These are phyloP conservation scores for Pomatorhinus ruficollis DNA, from an alignment of 2,113 vertebrate genomes.

Conservation along the genomic window DNA sequence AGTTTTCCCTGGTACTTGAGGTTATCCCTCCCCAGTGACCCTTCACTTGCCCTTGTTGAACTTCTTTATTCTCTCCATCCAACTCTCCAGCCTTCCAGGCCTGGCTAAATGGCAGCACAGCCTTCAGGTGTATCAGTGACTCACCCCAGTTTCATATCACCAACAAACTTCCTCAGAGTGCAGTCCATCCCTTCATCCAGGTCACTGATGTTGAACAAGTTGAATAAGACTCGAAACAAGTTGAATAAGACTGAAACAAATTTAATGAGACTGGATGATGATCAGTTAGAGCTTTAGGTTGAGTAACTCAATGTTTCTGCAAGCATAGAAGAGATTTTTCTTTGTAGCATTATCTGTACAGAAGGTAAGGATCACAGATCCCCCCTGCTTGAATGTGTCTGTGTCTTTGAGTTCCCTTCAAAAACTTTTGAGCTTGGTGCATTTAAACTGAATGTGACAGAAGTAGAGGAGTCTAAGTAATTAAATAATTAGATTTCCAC, in stretches of 20 bases:
- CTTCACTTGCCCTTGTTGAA: not conserved
- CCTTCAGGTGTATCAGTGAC: not conserved
- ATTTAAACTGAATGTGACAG: not conserved
- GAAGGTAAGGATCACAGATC: not conserved
- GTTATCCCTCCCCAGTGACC: not conserved
- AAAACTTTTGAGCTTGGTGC: not conserved
- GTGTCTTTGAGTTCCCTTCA: not conserved
- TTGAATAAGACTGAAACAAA: not conserved
- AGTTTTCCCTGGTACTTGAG: not conserved
- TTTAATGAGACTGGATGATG: not conserved
- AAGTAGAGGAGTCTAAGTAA: constrained; percentile 1
- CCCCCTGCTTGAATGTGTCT: not conserved
- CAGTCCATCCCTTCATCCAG: not conserved
- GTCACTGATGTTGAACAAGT: not conserved
- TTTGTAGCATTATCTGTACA: not conserved
- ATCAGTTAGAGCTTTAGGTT: not conserved
- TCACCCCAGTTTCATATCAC: too few species aligned
- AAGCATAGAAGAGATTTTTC: not conserved
- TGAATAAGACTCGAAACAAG: not conserved
- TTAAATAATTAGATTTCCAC: constrained; percentile 50
- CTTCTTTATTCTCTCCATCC: not conserved
- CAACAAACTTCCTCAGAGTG: not conserved
- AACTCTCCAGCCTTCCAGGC: not conserved
- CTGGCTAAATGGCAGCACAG: not conserved
- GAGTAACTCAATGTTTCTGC: not conserved